Percentiles rank a stretch among this genome's conserved stretches.
These are phyloP conservation scores for Semotilus atromaculatus DNA, from an alignment of 2,797 vertebrate genomes.

Conservation along the genomic window DNA sequence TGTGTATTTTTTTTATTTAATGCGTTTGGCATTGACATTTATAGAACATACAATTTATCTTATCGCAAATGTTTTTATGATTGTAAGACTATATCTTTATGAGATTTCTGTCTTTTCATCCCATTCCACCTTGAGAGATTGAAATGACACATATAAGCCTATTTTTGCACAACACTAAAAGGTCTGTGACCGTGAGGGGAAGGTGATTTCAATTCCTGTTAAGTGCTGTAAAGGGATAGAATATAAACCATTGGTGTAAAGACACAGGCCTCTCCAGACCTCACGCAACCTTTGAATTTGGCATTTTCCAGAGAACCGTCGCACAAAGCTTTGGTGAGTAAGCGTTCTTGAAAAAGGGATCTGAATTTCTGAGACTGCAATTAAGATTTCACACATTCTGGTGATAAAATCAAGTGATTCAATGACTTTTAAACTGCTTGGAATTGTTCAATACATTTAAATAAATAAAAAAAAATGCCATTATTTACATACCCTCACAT, in stretches of 20 bases:
- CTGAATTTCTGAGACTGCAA: background rate
- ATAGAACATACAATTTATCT: slow-evolving; percentile 13
- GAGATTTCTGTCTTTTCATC: slow-evolving; percentile 15
- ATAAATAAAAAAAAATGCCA: background rate
- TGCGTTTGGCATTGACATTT: slow-evolving; percentile 16
- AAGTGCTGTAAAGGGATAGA: slow-evolving; percentile 54
- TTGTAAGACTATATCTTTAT: slow-evolving; percentile 44
- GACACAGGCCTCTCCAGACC: slow-evolving; percentile 17
- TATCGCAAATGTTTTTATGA: slow-evolving; percentile 31
- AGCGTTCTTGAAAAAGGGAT: background rate
- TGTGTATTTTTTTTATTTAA: slow-evolving; percentile 9
- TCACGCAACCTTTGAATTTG: slow-evolving; percentile 52
- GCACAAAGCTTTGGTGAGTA: slow-evolving; percentile 45
- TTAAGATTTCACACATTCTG: background rate
- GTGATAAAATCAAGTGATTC: background rate
- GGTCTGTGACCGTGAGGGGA: slow-evolving; percentile 52
- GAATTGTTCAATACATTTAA: background rate
- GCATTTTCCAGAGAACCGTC: slow-evolving; percentile 8
- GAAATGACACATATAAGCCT: slow-evolving; percentile 15
- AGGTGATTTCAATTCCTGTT: slow-evolving; percentile 35
- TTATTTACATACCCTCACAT: background rate
- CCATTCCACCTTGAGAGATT: slow-evolving; percentile 1
- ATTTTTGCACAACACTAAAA: slow-evolving; percentile 57
- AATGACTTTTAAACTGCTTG: background rate
- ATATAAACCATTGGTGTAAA: slow-evolving; percentile 51